These are phyloP conservation scores for Marmota flaviventris DNA, from an alignment of 2,113 vertebrate genomes.

Conservation along the genomic window DNA sequence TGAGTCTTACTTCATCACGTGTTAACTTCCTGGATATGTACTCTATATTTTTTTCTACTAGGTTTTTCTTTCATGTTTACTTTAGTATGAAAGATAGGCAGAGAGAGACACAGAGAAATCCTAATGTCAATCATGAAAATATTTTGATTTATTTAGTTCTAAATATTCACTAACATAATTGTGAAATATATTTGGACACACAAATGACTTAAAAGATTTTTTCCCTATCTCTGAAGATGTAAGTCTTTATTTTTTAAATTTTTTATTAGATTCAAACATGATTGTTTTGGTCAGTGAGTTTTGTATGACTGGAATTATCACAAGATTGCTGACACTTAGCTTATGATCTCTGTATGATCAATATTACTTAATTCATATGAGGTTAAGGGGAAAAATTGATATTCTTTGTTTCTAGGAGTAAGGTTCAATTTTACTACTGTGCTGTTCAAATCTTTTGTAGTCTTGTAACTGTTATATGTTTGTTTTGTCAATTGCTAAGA, in stretches of 20 bases:
- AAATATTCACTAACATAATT: background rate
- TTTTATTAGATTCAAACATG: background rate
- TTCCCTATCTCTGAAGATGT: background rate
- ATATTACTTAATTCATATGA: background rate
- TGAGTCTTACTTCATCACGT: background rate
- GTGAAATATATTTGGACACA: background rate
- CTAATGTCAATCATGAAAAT: no score
- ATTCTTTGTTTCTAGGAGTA: background rate
- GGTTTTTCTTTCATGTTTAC: background rate
- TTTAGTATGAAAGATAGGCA: background rate
- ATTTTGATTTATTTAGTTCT: background rate
- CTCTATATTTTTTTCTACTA: background rate
- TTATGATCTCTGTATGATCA: background rate
- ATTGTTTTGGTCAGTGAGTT: background rate
- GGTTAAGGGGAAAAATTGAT: background rate
- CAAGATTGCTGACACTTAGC: background rate
- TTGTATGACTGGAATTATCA: background rate
- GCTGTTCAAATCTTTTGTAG: background rate
- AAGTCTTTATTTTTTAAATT: background rate
- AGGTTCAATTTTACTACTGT: background rate
- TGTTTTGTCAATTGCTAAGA: background rate
- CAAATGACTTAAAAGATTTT: background rate
- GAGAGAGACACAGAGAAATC: background rate
- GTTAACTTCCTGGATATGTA: background rate
- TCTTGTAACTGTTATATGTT: background rate